Evolutionary conservation across 2,797 vertebrate genomes (phyloP).

Genomic region (Anas acuta): DNA sequence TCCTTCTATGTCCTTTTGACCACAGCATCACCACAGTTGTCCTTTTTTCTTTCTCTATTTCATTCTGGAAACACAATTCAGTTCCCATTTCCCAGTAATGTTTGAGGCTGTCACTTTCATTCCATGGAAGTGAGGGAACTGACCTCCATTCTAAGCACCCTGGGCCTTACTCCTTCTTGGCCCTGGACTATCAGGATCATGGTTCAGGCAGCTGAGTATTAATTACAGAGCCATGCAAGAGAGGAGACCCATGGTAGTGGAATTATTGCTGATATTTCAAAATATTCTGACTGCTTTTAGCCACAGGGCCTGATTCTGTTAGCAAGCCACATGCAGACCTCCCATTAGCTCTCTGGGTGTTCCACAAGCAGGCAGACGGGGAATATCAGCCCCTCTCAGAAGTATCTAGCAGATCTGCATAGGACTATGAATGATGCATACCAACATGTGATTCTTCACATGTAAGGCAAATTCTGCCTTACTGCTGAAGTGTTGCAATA

Average conservation of each 20-base stretch:
- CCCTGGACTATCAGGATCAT: neutral
- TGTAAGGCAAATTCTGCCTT: neutral
- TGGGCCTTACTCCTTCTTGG: neutral
- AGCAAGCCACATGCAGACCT: neutral
- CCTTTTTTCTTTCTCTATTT: neutral
- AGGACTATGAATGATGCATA: neutral
- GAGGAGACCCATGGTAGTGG: neutral
- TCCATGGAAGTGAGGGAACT: neutral
- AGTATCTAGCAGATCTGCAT: neutral
- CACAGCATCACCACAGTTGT: neutral
- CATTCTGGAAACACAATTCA: neutral
- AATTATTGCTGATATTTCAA: neutral
- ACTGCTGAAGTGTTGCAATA: neutral
- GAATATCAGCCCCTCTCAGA: neutral
- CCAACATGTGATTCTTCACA: conserved; percentile 13
- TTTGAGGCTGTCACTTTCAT: neutral
- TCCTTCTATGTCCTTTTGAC: neutral
- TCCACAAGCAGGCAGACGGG: neutral
- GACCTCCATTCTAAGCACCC: neutral
- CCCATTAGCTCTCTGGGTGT: neutral
- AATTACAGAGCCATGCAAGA: neutral
- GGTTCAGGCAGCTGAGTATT: neutral
- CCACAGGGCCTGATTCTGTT: neutral
- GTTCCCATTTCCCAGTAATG: neutral
- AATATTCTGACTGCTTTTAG: neutral